Percentiles rank a stretch among this genome's conserved stretches.
phyloP scores from a whole-genome alignment of 2,797 vertebrate species.

The Octomys mimax region DNA sequence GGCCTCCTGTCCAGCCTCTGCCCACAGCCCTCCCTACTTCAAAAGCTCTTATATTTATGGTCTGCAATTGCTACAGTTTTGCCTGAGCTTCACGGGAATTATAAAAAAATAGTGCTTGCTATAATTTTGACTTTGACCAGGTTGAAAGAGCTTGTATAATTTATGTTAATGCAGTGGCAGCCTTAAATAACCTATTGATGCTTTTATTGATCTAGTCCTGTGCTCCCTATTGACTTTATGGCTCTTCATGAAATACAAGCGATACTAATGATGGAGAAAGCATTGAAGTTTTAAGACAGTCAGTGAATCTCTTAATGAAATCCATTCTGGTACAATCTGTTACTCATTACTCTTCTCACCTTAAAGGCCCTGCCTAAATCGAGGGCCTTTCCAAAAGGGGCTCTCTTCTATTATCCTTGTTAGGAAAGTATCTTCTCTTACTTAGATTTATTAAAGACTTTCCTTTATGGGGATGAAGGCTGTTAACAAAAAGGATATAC shows the following conservation, averaged over 20 bases:
- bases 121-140: background rate
- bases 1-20: background rate
- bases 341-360: background rate
- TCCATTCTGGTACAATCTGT: background rate
- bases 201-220: background rate
- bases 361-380: background rate
- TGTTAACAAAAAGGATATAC: background rate
- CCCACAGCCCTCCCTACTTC: fast-evolving
- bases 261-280: background rate
- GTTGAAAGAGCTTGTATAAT: background rate
- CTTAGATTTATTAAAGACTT: background rate
- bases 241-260: background rate
- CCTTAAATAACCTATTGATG: background rate
- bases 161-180: background rate
- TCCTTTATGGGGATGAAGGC: background rate
- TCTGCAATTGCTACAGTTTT: background rate
- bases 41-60: background rate
- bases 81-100: background rate
- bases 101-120: background rate
- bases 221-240: background rate
- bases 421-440: background rate
- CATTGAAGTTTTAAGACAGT: background rate
- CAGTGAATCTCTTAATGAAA: background rate
- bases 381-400: background rate
- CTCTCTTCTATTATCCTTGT: background rate